These are phyloP conservation scores for Chrysopilus asiliformis DNA, from an alignment of 2,888 invertebrate genomes.

Conservation along the genomic window DNA sequence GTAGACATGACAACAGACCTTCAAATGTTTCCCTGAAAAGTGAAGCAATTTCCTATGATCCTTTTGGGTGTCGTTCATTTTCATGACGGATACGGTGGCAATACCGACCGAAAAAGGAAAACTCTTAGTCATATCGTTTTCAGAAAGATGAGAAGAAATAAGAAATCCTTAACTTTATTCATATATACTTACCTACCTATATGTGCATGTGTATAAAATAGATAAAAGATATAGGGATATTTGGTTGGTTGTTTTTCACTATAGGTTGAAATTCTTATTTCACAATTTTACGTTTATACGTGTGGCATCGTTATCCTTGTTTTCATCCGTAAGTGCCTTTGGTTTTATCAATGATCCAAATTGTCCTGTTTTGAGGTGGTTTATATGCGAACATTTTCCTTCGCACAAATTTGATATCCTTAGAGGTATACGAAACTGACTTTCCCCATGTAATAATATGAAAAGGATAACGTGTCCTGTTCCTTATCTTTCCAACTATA, in stretches of 20 bases:
- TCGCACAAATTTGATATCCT: slow-evolving; percentile 8
- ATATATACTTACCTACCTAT: too few relatives aligned
- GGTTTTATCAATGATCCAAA: slow-evolving; percentile 15
- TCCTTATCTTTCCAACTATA: slow-evolving; percentile 14
- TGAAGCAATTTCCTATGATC: slow-evolving; percentile 12
- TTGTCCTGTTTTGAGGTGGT: slow-evolving; percentile 12
- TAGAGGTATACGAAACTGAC: slow-evolving; percentile 12
- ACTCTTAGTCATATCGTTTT: not conserved
- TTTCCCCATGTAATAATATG: slow-evolving; percentile 9
- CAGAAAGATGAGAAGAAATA: not conserved
- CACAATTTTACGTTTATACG: too few relatives aligned
- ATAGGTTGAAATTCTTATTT: too few relatives aligned
- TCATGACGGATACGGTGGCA: too few relatives aligned
- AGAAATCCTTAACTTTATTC: too few relatives aligned
- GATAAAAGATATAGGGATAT: too few relatives aligned
- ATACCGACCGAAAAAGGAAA: slow-evolving; percentile 2
- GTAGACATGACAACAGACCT: not conserved
- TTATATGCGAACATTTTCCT: slow-evolving; percentile 11
- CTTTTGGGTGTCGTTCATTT: slow-evolving; percentile 9
- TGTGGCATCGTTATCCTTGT: not conserved
- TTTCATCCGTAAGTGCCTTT: slow-evolving; percentile 7
- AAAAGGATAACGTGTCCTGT: slow-evolving; percentile 14
- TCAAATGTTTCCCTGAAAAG: not conserved
- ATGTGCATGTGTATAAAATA: too few relatives aligned
- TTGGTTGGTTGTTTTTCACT: too few relatives aligned